phyloP scores from a whole-genome alignment of 2,113 vertebrate genomes.

The Raja brachyura region DNA sequence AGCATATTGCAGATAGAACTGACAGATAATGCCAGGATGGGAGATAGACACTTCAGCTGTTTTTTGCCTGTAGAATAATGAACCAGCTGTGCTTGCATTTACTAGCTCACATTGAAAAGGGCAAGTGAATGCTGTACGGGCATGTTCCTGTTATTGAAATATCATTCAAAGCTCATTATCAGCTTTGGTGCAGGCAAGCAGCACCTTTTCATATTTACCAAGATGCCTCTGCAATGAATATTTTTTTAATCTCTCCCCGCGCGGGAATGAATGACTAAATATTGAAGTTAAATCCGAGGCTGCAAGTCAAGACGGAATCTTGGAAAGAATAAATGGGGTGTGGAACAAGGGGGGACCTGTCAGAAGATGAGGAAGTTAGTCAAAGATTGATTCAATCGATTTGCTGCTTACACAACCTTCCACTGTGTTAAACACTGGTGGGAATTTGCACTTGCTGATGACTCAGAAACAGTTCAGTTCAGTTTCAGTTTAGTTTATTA shows the following conservation, averaged over 20 bases:
- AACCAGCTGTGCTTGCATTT: not conserved
- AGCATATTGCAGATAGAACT: conserved; percentile 11
- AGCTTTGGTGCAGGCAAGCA: not conserved
- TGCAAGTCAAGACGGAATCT: not conserved
- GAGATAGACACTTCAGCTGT: not conserved
- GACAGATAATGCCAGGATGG: not conserved
- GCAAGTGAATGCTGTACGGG: not conserved
- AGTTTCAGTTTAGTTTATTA: too few species aligned
- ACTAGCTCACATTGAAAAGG: not conserved
- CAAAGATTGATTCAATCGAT: not conserved
- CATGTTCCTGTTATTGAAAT: not conserved
- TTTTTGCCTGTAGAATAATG: not conserved
- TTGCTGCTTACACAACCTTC: not conserved
- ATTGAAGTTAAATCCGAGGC: not conserved
- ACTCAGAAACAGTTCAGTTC: not conserved
- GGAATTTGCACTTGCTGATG: not conserved
- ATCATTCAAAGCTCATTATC: conserved; percentile 11
- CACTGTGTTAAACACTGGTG: not conserved
- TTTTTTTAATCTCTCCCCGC: not conserved
- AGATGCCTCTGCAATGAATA: not conserved
- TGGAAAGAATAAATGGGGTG: not conserved
- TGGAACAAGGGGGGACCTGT: too few species aligned
- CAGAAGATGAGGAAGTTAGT: not conserved
- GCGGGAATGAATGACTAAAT: conserved; percentile 9
- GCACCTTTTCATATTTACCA: not conserved